Evolutionary conservation across 2,113 vertebrate genomes (phyloP).

Genomic region (Heterotis niloticus): DNA sequence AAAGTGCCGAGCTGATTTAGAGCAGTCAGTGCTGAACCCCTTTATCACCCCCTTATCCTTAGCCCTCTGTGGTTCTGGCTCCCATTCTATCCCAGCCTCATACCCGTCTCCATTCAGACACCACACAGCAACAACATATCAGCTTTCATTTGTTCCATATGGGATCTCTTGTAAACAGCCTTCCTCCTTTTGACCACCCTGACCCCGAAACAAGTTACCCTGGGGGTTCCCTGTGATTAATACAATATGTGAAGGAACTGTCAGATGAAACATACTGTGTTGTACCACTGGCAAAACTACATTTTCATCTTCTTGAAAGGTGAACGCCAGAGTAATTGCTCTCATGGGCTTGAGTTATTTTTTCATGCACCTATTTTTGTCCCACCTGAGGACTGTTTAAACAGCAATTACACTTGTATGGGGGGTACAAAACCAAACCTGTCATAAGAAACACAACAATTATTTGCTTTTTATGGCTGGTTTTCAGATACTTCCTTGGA

Average conservation of each 20-base stretch:
- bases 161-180: not conserved
- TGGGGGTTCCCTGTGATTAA: not conserved
- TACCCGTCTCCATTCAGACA: too few relatives aligned
- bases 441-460: too few relatives aligned
- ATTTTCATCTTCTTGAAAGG: not conserved
- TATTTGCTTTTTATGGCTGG: too few relatives aligned
- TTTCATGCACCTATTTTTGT: too few relatives aligned
- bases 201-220: not conserved
- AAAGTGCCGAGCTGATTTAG: not conserved
- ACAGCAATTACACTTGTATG: too few relatives aligned
- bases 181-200: too few relatives aligned
- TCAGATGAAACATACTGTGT: not conserved
- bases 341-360: not conserved
- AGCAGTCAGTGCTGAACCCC: not conserved
- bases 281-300: not conserved
- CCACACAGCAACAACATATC: not conserved
- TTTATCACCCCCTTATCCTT: not conserved
- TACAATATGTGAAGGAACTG: not conserved
- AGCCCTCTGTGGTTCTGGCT: too few relatives aligned
- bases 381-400: too few relatives aligned
- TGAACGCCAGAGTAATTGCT: not conserved
- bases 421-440: too few relatives aligned
- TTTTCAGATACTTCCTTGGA: too few relatives aligned
- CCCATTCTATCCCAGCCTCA: too few relatives aligned
- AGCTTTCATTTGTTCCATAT: not conserved